Conservation (phyloP, 1,140 invertebrate genomes). For the Drosophila ercepeae region DNA sequence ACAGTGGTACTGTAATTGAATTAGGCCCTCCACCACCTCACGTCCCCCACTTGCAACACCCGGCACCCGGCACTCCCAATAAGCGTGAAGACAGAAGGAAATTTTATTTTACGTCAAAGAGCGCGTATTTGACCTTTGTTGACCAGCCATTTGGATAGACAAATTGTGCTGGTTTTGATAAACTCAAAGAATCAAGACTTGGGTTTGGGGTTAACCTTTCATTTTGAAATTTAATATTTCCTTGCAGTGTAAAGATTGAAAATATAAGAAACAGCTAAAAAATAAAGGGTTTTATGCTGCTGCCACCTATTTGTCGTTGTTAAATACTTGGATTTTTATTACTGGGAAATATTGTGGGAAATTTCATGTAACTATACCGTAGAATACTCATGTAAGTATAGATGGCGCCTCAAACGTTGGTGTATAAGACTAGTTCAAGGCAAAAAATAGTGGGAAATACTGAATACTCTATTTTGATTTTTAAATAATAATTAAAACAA, state of each 20-base stretch:
- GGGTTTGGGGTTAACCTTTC: too few relatives aligned
- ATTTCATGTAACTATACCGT: neutral
- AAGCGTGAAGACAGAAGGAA: constrained; percentile 19
- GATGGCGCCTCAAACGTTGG: neutral
- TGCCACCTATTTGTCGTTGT: neutral
- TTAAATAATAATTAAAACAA: too few relatives aligned
- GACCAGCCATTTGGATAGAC: neutral
- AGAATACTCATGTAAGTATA: neutral
- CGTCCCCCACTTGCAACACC: constrained; percentile 14
- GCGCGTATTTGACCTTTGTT: constrained; percentile 43
- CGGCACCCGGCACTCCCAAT: constrained; percentile 3
- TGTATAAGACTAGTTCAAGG: neutral
- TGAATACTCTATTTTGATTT: too few relatives aligned
- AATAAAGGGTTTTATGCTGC: neutral
- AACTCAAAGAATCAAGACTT: neutral
- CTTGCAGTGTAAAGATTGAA: too few relatives aligned
- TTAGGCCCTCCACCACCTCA: constrained; percentile 28
- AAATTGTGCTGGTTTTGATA: constrained; percentile 2
- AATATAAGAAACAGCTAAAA: too few relatives aligned
- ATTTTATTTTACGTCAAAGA: constrained; percentile 57
- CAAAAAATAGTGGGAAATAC: too few relatives aligned
- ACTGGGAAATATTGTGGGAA: neutral
- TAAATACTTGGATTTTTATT: neutral
- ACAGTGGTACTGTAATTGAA: constrained; percentile 75
- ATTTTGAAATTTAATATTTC: too few relatives aligned